Base-by-base conservation (phyloP, 2,888 invertebrate genomes). In the Drosophila aldrichi region DNA sequence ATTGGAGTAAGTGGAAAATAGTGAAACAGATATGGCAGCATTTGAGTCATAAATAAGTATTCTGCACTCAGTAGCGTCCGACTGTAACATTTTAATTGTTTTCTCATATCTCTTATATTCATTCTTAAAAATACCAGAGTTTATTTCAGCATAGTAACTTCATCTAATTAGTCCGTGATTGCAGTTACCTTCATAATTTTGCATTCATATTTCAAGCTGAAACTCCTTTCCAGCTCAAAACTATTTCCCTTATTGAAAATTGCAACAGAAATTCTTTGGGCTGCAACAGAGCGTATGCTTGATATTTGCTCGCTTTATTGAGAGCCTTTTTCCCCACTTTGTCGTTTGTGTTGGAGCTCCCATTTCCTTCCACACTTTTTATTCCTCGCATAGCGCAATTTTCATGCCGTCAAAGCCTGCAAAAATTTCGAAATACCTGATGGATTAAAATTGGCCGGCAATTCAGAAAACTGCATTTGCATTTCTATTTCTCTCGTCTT, bases 381-480 rank as follows among this genome's bases (percentile, higher is more conserved):
- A 5, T 9, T 22, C 44, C 36, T 20, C 20, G 20, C 29, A n/a
- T 40, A n/a, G 38, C 20, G 59, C 74, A 74, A 74, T 73, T 77
- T 63, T 44, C 34, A 54, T 57, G 59, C 29, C 58, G 44, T 57
- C 68, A 71, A 76, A 79, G 83, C 70, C 66, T 20, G 48, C 16
- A 46, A 66, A 61, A 60, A 63, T 60, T 46, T 56, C 44, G 41
- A 22, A 55, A 71, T 82, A 74, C 57, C 63, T 67, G 57, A 55
- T 44, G 56, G 70, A 79, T 72, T 49, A 57, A 72, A 68, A 68
- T 59, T 54, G 60, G 48, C 44, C 43, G 49, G 46, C 46, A 22
- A 43, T 63, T 56, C 54, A 52, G 25, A 34, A 46, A 81, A 66
- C 57, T 71, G 79, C 79, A 83, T 81, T 83, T 85, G 77, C 75